These are phyloP conservation scores for Lithophane leautieri DNA, from an alignment of 2,888 invertebrate genomes.

Conservation along the genomic window DNA sequence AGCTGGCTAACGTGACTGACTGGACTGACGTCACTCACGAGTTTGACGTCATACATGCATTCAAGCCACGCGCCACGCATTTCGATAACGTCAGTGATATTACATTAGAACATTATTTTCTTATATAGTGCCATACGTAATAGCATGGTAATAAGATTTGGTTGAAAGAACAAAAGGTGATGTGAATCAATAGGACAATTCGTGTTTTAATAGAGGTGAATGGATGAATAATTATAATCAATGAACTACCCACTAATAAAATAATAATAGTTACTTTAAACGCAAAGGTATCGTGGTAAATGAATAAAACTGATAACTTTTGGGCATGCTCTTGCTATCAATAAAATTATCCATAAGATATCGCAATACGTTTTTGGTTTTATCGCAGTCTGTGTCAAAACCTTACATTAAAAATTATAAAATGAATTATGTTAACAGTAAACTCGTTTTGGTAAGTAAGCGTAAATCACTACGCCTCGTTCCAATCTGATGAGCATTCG, in stretches of 20 bases:
- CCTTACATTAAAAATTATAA: conserved; percentile 25
- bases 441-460: conserved; percentile 53
- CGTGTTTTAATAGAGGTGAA: conserved; percentile 18
- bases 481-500: conserved; percentile 54
- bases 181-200: conserved; percentile 29
- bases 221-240: conserved; percentile 15
- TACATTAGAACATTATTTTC: conserved; percentile 29
- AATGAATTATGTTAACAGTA: conserved; percentile 39
- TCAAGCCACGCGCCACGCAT: conserved; percentile 32
- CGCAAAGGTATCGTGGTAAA: background rate
- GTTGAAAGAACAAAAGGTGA: conserved; percentile 38
- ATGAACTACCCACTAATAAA: conserved; percentile 7
- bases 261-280: background rate
- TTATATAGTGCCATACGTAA: conserved; percentile 12
- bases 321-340: conserved; percentile 1
- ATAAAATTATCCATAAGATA: conserved; percentile 23
- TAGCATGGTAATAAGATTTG: conserved; percentile 7
- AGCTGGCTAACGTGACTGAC: conserved; percentile 53
- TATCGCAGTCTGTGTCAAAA: conserved; percentile 43
- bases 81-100: conserved; percentile 44
- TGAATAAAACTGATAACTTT: conserved; percentile 17
- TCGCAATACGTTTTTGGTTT: conserved; percentile 8
- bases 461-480: conserved; percentile 55
- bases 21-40: conserved; percentile 58
- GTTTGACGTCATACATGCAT: conserved; percentile 42